Conservation (phyloP, 2,888 invertebrate species). For the Drosophila tanythrix region DNA sequence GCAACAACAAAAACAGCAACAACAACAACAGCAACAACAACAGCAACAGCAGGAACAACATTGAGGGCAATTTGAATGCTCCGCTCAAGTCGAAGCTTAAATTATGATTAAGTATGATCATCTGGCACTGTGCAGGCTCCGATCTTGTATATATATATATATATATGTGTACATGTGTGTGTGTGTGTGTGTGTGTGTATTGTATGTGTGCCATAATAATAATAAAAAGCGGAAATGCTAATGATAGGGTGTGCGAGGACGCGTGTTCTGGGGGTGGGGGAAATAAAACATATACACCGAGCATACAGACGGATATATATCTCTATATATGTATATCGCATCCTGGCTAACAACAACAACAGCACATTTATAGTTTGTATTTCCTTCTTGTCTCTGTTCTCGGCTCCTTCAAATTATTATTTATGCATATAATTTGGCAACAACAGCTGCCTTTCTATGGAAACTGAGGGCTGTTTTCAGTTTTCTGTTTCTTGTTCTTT, state of each 20-base stretch:
- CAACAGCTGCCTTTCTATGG: constrained; percentile 78
- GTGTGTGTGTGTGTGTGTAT: neutral
- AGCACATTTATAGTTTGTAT: constrained; percentile 69
- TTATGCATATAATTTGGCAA: constrained; percentile 82
- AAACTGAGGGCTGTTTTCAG: constrained; percentile 37
- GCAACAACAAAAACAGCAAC: constrained; percentile 25
- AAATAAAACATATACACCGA: constrained; percentile 10
- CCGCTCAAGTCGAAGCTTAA: constrained; percentile 63
- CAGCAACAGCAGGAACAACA: constrained; percentile 7
- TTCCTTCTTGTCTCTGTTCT: constrained; percentile 39
- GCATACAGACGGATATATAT: constrained; percentile 33
- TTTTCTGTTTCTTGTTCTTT: neutral
- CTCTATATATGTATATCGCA: constrained; percentile 44
- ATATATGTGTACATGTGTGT: neutral
- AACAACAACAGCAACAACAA: neutral
- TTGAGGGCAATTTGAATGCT: constrained; percentile 68
- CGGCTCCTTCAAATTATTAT: constrained; percentile 74
- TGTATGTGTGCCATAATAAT: constrained; percentile 69
- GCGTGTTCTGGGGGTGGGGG: constrained; percentile 21
- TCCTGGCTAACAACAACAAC: constrained; percentile 53
- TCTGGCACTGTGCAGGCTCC: constrained; percentile 51
- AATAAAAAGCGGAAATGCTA: constrained; percentile 85
- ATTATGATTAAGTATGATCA: constrained; percentile 83
- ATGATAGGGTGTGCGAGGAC: constrained; percentile 81
- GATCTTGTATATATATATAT: constrained; percentile 10